Evolutionary conservation across 2,113 vertebrate species (phyloP).

Genomic region (Microcebus jonahi): DNA sequence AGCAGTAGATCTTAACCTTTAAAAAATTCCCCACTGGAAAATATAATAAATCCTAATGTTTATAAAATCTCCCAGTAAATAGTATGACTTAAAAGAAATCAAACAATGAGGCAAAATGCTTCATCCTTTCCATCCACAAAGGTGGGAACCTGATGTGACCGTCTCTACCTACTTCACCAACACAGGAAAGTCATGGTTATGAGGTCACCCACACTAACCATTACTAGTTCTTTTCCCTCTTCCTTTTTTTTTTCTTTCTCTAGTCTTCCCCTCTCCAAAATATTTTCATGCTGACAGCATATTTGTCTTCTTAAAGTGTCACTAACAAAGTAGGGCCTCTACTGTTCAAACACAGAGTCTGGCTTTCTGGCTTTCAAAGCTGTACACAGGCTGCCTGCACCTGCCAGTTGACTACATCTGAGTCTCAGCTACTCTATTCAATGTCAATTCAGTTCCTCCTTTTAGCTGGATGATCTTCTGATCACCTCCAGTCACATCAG

Average conservation of each 20-base stretch:
- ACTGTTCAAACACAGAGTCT: background rate
- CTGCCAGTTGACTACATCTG: background rate
- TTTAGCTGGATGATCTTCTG: background rate
- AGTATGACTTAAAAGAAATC: background rate
- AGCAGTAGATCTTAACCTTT: background rate
- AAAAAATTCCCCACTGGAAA: background rate
- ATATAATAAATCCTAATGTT: background rate
- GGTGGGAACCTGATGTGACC: accelerated
- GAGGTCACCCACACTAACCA: background rate
- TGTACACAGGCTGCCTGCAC: accelerated
- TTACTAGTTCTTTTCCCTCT: background rate
- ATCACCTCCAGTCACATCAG: background rate
- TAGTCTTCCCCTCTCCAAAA: background rate
- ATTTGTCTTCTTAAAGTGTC: background rate
- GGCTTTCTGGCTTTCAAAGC: background rate
- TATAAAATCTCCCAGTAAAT: background rate
- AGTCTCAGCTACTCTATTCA: background rate
- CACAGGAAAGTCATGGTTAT: background rate
- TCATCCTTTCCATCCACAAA: background rate
- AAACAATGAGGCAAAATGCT: background rate
- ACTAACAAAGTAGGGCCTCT: background rate
- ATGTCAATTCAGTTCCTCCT: background rate
- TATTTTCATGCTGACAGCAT: background rate
- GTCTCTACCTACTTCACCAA: background rate
- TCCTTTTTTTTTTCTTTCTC: too few species aligned